Evolutionary conservation across 2,113 vertebrate genomes (phyloP), one percentile per base, ranked within the genome.

Genomic region (Zapus hudsonius): DNA sequence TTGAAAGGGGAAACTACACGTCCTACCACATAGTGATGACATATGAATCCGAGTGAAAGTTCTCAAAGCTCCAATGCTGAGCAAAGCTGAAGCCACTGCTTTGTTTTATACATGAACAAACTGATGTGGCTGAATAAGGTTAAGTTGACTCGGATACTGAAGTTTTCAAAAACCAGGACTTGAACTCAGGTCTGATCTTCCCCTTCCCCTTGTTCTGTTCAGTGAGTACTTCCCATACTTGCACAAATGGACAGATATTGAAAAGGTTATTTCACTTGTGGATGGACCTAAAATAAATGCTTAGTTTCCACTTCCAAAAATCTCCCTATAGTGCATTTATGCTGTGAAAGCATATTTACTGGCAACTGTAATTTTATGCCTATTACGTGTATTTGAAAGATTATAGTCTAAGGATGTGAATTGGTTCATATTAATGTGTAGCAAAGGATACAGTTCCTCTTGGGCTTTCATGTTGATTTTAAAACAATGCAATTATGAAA

Each of bases 331-430:
- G 61, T 66, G 15, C 23, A 44, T 73, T 78, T 92, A 11, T 86
- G 40, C 59, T 96, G 91, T 88, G 64, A 79, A 81, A 64, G 3
- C 63, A 79, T 61, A 73, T 94, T 95, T 95, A 72, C 74, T 89
- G 42, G 73, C 42, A 93, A 79, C 38, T 96, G 52, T 90, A 69
- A 70, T 78, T 92, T 82, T 64, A 47, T 22, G 29, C 72, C 93
- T 93, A 75, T 88, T 66, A 59, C n/a, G 89, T 61, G 15, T 59
- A 73, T 67, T 83, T 89, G 1, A 36, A 91, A 78, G 81, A 69
- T 95, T 76, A 89, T 23, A 84, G 89, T 96, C 97, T 98, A 87
- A 96, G 95, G 96, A 94, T 97, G 95, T 98, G 98, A 98, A 98
- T 98, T 98, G 97, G 98, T 97, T 97, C 95, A 95, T 95, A 96